Evolutionary conservation across 2,797 vertebrate species (phyloP).

Genomic region (Eupleurogrammus muticus): DNA sequence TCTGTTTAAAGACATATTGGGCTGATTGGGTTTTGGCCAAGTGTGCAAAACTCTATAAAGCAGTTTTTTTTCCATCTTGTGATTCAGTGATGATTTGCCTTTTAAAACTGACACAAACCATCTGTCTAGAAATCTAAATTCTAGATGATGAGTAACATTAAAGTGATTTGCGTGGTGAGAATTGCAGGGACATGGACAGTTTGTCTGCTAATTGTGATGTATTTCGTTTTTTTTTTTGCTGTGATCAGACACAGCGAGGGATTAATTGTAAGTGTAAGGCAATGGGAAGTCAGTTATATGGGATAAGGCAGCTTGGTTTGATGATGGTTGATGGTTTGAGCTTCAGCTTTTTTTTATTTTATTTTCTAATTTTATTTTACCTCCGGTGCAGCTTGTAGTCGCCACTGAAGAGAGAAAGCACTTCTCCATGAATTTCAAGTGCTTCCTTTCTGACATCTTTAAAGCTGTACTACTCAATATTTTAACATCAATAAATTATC

Average conservation of each 20-base stretch:
- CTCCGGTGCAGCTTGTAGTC: too few relatives aligned
- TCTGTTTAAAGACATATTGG: neutral
- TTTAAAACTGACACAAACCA: neutral
- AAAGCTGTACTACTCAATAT: too few relatives aligned
- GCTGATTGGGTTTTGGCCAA: neutral
- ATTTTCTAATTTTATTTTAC: too few relatives aligned
- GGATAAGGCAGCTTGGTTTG: neutral
- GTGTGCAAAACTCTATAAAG: neutral
- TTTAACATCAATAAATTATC: too few relatives aligned
- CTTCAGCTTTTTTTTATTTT: too few relatives aligned
- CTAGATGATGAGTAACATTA: neutral
- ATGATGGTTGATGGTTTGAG: too few relatives aligned
- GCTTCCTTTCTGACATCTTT: too few relatives aligned
- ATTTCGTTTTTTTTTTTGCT: neutral
- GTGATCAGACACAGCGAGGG: neutral
- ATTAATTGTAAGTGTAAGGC: neutral
- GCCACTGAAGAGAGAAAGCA: too few relatives aligned
- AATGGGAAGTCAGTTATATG: neutral
- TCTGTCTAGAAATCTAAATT: neutral
- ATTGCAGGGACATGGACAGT: neutral
- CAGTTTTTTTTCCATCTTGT: neutral
- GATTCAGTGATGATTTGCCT: neutral
- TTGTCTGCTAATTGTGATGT: neutral
- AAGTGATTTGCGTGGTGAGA: neutral
- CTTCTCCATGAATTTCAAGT: too few relatives aligned